Evolutionary conservation across 2,888 invertebrate genomes (phyloP), one percentile per base, ranked within the genome.

Genomic region (Brachyopa scutellaris): DNA sequence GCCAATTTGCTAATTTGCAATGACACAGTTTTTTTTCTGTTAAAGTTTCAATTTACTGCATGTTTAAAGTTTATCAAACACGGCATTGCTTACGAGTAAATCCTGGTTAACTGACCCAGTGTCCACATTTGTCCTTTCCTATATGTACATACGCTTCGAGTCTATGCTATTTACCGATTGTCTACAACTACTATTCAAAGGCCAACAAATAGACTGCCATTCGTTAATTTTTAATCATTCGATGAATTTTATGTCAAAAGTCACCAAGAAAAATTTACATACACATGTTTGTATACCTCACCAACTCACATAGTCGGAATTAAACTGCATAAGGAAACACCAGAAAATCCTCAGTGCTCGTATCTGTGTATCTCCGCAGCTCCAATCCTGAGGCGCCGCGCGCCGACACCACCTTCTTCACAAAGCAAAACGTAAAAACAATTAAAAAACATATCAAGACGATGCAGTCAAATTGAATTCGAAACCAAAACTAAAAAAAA

Each of bases 241-340:
- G 36, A 55, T 73, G 45, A 26, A 64, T 57, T 66, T 66, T 49
- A 38, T 49, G 57, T 51, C 57, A 74, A 66, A 40, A 51, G 42
- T 45, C 31, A 26, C 29, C 9, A 33, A 21, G 11, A 33, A 19
- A 3, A 9, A 6, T 7, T 21, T 19, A 21, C 26, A 26, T 26
- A 26, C n/a, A 6, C 6, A 26, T 26, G 26, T 26, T 26, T 26
- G 3, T 6, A 6, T 26, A 26, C 6, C 6, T 26, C 49, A n/a
- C n/a, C n/a, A n/a, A n/a, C n/a, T 55, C 62, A 73, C n/a, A n/a
- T n/a, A n/a, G n/a, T n/a, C n/a, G n/a, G n/a, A n/a, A n/a, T 73
- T 73, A 38, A 64, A 64, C 55, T 73, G 55, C 62, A 64, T 55
- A 45, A 62, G 55, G 45, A 55, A 53, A 26, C 62, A 55, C 13